phyloP scores from a whole-genome alignment of 2,113 vertebrate species.

The Tupaia chinensis region DNA sequence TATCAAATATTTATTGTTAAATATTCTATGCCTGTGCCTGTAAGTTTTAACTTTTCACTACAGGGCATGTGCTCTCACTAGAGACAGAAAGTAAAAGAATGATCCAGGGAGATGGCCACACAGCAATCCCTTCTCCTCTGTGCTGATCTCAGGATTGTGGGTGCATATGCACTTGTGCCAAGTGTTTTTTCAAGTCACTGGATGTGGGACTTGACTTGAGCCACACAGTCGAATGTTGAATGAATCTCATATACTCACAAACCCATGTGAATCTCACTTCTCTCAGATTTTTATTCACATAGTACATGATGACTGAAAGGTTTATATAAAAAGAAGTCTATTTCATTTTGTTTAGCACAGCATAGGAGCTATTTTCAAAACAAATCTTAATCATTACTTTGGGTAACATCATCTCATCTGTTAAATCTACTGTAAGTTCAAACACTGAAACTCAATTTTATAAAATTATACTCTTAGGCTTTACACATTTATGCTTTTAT shows the following conservation, averaged over 20 bases:
- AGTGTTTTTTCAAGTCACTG: too few relatives aligned
- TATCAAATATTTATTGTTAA: background rate
- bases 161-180: too few relatives aligned
- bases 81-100: too few relatives aligned
- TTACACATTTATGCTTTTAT: background rate
- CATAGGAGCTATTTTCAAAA: background rate
- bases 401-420: background rate
- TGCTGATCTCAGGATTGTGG: too few relatives aligned
- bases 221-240: background rate
- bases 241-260: background rate
- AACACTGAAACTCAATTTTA: slow-evolving; percentile 41
- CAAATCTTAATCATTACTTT: background rate
- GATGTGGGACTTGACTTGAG: too few relatives aligned
- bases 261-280: background rate
- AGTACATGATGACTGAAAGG: background rate
- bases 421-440: background rate
- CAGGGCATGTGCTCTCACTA: too few relatives aligned
- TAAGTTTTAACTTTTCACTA: too few relatives aligned
- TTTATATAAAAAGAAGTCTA: background rate
- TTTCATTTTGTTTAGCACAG: slow-evolving; percentile 38
- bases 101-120: too few relatives aligned
- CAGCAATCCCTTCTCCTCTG: too few relatives aligned
- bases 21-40: background rate
- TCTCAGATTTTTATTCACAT: slow-evolving; percentile 14
- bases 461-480: background rate